Evolutionary conservation across 2,113 vertebrate species (phyloP), one percentile per base, ranked within the genome.

Genomic region (Mystacornis crossleyi): DNA sequence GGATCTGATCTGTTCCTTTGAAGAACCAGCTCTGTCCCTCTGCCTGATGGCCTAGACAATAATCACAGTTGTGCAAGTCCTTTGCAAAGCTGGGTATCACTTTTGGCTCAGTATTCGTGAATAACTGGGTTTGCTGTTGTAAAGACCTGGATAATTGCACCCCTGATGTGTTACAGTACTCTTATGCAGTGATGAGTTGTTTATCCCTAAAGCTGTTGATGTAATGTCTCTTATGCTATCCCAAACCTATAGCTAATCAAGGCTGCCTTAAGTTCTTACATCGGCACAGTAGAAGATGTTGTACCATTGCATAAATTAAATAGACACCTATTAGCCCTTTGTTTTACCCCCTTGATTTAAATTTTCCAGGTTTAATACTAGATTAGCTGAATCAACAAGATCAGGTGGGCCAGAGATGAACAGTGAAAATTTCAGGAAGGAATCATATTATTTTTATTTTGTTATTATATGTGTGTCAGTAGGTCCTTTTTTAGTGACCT

Each of bases 51-150:
- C 45, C 45, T 38, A 31, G 60, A 11, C n/a, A 40, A 11, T 60
- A 48, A 42, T 34, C 57, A 15, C 0, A 0, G 34, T 42, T 58
- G 31, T 54, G 28, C 43, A 50, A 58, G 53, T 50, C 53, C 42
- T 40, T 70, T 55, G 31, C 42, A 42, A 55, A 54, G 21, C 34
- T 77, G 48, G 18, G 10, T 33, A 55, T 48, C 24, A 10, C 38
- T 81, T 81, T 67, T 67, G 86, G 16, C 38, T 74, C 2, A 2
- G 14, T 31, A 16, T 9, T 38, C 21, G 26, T 47, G 15, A 58
- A 25, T 58, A 40, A 34, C 42, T 67, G 57, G n/a, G 43, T 62
- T 71, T 90, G 24, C 67, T 81, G 24, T 66, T 51, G 42, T 42
- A 43, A 34, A 51, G 48, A 31, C 43, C 9, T 2, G 0, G 20